These are phyloP conservation scores for Meles meles DNA, from an alignment of 2,113 vertebrate genomes.

Conservation along the genomic window DNA sequence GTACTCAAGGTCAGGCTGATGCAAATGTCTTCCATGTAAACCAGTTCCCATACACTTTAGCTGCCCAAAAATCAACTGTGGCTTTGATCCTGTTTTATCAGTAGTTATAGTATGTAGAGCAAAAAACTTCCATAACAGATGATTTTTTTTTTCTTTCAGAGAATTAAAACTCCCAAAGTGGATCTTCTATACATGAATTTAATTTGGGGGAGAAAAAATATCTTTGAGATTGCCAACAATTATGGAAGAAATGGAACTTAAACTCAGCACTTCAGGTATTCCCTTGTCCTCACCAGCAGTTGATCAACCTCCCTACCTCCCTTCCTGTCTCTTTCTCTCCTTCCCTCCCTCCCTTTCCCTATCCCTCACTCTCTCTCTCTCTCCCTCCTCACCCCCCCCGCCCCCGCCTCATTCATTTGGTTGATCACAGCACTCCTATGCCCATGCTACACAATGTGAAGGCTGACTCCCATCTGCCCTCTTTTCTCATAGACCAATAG, in stretches of 20 bases:
- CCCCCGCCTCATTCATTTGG: neutral
- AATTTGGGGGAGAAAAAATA: neutral
- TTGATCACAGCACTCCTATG: neutral
- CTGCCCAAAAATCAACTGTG: neutral
- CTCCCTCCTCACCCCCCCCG: no score
- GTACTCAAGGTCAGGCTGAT: no score
- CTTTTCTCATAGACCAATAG: slow-evolving; percentile 15
- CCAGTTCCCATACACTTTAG: neutral
- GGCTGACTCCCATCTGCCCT: neutral
- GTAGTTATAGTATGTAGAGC: neutral
- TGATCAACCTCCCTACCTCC: neutral
- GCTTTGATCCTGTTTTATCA: neutral
- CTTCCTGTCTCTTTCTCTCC: neutral
- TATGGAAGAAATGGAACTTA: neutral
- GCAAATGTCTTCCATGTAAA: neutral
- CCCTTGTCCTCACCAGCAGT: neutral
- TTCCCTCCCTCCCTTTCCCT: neutral
- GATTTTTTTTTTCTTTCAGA: neutral
- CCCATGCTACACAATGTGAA: neutral
- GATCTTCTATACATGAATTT: neutral
- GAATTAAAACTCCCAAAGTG: neutral
- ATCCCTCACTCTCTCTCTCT: neutral
- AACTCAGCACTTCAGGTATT: neutral
- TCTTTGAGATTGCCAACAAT: neutral
- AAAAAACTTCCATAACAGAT: neutral